Evolutionary conservation across 2,888 invertebrate genomes (phyloP).

Genomic region (Prenolepis imparis): DNA sequence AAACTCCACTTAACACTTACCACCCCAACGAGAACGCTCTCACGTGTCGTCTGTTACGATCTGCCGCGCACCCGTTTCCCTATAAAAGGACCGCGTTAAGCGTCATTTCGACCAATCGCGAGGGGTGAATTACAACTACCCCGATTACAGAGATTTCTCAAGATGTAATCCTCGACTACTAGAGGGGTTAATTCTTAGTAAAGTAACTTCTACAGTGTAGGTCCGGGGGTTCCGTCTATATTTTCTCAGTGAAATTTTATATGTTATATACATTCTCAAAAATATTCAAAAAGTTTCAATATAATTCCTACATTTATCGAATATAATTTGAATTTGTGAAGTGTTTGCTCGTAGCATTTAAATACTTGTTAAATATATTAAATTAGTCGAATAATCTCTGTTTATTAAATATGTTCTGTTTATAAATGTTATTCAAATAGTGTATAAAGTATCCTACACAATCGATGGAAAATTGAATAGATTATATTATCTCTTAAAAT

Average conservation of each 20-base stretch:
- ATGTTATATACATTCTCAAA: not conserved
- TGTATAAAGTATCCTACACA: not conserved
- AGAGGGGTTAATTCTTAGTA: constrained; percentile 7
- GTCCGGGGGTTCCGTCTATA: not conserved
- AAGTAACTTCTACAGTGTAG: not conserved
- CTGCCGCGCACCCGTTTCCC: constrained; percentile 34
- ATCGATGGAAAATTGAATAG: not conserved
- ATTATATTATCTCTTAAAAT: not conserved
- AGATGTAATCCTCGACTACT: constrained; percentile 1
- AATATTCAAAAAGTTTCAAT: not conserved
- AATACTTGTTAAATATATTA: not conserved
- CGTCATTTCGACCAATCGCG: constrained; percentile 26
- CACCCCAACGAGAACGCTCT: constrained; percentile 49
- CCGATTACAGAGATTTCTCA: constrained; percentile 32
- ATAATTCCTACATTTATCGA: not conserved
- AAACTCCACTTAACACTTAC: constrained; percentile 75
- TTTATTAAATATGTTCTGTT: too few relatives aligned
- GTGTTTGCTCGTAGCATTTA: not conserved
- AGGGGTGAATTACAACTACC: constrained; percentile 34
- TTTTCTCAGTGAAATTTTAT: not conserved
- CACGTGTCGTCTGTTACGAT: constrained; percentile 54
- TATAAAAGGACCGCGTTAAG: constrained; percentile 52
- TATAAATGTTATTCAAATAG: not conserved
- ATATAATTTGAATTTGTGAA: not conserved
- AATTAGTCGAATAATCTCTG: not conserved